phyloP scores from a whole-genome alignment of 2,797 vertebrate species.

The Cirrhinus mrigala region DNA sequence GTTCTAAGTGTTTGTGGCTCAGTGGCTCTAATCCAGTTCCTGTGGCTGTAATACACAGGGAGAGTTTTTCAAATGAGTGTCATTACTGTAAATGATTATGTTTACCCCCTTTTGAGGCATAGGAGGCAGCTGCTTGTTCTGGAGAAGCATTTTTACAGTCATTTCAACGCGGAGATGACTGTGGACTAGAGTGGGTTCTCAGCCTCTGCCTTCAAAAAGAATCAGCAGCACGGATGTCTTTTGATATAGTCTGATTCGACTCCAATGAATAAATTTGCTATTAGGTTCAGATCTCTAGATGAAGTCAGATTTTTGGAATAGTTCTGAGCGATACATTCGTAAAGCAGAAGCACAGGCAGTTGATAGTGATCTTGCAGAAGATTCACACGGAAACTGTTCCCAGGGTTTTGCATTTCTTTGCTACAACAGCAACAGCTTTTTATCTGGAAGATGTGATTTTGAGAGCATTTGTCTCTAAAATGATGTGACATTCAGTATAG shows the following conservation, averaged over 20 bases:
- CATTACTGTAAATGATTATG: constrained; percentile 55
- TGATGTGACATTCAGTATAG: not conserved
- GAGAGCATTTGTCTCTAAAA: not conserved
- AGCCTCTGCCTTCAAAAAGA: constrained; percentile 23
- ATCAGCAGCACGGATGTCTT: not conserved
- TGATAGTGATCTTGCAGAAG: not conserved
- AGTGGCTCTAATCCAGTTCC: constrained; percentile 46
- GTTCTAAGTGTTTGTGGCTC: constrained; percentile 45
- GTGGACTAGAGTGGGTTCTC: not conserved
- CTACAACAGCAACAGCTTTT: not conserved
- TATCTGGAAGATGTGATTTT: not conserved
- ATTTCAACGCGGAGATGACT: not conserved
- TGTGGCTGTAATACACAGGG: constrained; percentile 42
- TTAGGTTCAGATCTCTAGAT: not conserved
- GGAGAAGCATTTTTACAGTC: constrained; percentile 15
- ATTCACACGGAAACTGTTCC: not conserved
- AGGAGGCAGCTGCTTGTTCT: constrained; percentile 45
- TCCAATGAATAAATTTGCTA: constrained; percentile 24
- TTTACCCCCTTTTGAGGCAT: constrained; percentile 50
- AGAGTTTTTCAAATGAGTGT: constrained; percentile 53
- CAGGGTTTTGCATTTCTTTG: not conserved
- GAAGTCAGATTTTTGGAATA: constrained; percentile 27
- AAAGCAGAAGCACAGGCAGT: not conserved
- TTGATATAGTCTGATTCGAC: constrained; percentile 3
- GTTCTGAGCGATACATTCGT: not conserved